A percentile compares a stretch with the other conserved stretches of the same genome.
These are phyloP conservation scores for Doris montereyensis DNA, from an alignment of 2,888 invertebrate genomes.

Conservation along the genomic window DNA sequence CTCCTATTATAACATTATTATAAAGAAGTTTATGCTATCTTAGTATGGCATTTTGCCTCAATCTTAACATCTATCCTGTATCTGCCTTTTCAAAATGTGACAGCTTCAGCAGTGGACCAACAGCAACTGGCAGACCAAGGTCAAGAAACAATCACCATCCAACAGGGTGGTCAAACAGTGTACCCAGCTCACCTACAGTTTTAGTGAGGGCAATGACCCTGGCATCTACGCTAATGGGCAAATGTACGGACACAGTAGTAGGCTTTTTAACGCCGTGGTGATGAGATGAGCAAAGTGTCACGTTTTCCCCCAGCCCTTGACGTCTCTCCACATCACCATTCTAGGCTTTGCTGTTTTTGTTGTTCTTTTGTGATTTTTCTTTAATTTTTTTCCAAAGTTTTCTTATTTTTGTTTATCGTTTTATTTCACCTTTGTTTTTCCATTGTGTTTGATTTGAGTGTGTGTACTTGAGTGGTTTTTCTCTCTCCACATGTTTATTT, in stretches of 20 bases:
- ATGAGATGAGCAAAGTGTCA: not conserved
- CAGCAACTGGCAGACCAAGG: slow-evolving; percentile 70
- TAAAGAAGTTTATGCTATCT: too few species aligned
- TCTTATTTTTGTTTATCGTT: not conserved
- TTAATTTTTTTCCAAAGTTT: not conserved
- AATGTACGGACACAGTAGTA: slow-evolving; percentile 75
- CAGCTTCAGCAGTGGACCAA: slow-evolving; percentile 56
- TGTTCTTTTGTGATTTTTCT: slow-evolving; percentile 4
- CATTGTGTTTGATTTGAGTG: not conserved
- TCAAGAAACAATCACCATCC: slow-evolving; percentile 73
- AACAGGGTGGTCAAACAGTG: slow-evolving; percentile 69
- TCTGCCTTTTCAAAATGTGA: too few species aligned
- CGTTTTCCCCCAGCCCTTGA: not conserved
- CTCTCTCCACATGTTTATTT: too few species aligned
- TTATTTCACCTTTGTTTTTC: slow-evolving; percentile 4
- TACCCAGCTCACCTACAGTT: slow-evolving; percentile 79
- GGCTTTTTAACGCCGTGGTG: not conserved
- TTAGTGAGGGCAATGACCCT: slow-evolving; percentile 78
- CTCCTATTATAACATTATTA: too few species aligned
- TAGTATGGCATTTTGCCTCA: too few species aligned
- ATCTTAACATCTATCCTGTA: too few species aligned
- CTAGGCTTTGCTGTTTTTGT: slow-evolving; percentile 27
- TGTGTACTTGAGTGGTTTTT: too few species aligned
- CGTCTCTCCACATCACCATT: not conserved
- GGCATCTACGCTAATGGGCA: slow-evolving; percentile 79